Conservation (phyloP, 2,888 invertebrate genomes). For the Phyto melanocephala region DNA sequence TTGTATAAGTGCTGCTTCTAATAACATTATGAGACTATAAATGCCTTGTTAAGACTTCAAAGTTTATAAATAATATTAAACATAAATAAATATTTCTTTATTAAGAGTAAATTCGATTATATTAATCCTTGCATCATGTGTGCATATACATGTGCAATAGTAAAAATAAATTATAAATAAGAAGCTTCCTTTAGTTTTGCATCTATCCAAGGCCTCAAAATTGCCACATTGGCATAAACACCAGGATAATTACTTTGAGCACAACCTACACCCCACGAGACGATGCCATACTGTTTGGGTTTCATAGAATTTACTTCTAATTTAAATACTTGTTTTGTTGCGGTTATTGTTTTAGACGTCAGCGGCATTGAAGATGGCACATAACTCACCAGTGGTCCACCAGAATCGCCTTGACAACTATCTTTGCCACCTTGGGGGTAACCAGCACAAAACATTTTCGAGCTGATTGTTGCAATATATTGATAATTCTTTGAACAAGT, state of each 20-base stretch:
- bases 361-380: neutral
- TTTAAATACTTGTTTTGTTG: neutral
- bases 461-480: slow-evolving; percentile 69
- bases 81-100: no score
- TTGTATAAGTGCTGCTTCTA: no score
- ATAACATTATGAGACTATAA: no score
- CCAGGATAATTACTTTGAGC: slow-evolving; percentile 72
- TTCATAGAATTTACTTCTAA: neutral
- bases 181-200: slow-evolving; percentile 41
- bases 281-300: slow-evolving; percentile 71
- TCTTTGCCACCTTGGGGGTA: slow-evolving; percentile 69
- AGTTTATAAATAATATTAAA: no score
- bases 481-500: slow-evolving; percentile 69
- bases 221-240: slow-evolving; percentile 71
- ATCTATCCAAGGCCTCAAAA: slow-evolving; percentile 72
- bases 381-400: slow-evolving; percentile 72
- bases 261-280: slow-evolving; percentile 75
- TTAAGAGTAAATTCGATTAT: no score
- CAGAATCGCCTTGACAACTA: slow-evolving; percentile 75
- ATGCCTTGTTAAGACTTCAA: no score
- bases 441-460: slow-evolving; percentile 74
- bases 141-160: no score
- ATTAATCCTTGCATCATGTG: no score
- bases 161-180: slow-evolving; percentile 14
- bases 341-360: neutral